Conservation (phyloP, 1,140 invertebrate species). For the Plodia interpunctella region DNA sequence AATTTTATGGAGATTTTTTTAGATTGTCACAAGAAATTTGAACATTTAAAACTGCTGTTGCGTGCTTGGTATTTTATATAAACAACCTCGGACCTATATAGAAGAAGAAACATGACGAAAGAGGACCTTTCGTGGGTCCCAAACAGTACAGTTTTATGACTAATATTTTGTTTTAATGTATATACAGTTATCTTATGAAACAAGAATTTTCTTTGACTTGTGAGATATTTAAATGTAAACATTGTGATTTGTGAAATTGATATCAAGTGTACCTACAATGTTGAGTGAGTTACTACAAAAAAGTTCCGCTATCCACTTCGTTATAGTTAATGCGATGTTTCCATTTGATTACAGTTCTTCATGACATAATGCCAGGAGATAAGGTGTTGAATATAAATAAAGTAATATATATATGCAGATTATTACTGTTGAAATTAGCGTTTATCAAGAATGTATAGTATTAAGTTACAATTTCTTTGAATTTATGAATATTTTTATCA, state of each 20-base stretch:
- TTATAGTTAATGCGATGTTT: constrained; percentile 4
- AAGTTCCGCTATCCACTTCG: not conserved
- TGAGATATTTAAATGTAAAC: constrained; percentile 14
- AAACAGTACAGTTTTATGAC: no score
- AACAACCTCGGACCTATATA: no score
- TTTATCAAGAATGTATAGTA: not conserved
- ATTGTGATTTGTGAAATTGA: constrained; percentile 20
- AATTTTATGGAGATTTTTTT: no score
- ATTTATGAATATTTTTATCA: not conserved
- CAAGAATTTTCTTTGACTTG: no score
- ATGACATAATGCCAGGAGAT: not conserved
- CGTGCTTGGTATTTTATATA: no score
- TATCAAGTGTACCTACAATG: constrained; percentile 13
- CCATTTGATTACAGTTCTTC: not conserved
- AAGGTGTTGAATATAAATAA: constrained; percentile 3
- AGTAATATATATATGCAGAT: not conserved
- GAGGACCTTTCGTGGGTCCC: no score
- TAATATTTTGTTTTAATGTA: no score
- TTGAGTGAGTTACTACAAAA: constrained; percentile 8
- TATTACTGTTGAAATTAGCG: not conserved
- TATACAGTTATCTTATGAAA: no score
- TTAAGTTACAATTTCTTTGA: not conserved
- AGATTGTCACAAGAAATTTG: no score
- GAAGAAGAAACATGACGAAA: no score
- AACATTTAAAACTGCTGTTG: no score